Percentiles rank a stretch among this genome's conserved stretches.
These are phyloP conservation scores for Oenanthe oenanthe DNA, from an alignment of 2,113 vertebrate species.

Conservation along the genomic window DNA sequence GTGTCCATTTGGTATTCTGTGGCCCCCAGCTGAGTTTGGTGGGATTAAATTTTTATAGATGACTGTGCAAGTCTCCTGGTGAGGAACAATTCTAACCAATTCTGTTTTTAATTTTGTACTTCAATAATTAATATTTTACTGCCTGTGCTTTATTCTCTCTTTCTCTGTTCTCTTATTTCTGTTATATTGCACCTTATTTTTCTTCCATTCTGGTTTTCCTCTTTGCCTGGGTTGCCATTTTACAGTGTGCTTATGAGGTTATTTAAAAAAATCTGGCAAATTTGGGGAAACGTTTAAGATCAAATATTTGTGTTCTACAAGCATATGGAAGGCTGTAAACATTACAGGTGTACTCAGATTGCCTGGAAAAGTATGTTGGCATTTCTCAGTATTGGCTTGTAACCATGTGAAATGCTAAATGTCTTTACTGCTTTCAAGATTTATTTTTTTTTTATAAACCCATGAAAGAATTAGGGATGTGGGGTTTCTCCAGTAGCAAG, in stretches of 20 bases:
- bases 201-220: neutral
- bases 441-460: neutral
- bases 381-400: neutral
- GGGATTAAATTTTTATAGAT: neutral
- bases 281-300: neutral
- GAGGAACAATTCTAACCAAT: neutral
- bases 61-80: neutral
- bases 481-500: neutral
- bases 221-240: neutral
- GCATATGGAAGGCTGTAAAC: neutral
- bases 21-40: neutral
- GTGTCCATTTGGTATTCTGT: neutral
- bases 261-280: neutral
- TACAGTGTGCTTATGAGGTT: neutral
- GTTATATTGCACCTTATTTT: neutral
- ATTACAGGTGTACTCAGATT: neutral
- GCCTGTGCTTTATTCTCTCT: neutral
- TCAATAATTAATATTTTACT: neutral
- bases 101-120: neutral
- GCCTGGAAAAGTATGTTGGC: neutral
- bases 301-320: neutral
- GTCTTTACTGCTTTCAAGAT: neutral
- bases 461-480: neutral
- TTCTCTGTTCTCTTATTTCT: neutral
- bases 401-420: neutral